Base-by-base conservation (phyloP, 2,888 invertebrate species). In the Augiades crinisus region DNA sequence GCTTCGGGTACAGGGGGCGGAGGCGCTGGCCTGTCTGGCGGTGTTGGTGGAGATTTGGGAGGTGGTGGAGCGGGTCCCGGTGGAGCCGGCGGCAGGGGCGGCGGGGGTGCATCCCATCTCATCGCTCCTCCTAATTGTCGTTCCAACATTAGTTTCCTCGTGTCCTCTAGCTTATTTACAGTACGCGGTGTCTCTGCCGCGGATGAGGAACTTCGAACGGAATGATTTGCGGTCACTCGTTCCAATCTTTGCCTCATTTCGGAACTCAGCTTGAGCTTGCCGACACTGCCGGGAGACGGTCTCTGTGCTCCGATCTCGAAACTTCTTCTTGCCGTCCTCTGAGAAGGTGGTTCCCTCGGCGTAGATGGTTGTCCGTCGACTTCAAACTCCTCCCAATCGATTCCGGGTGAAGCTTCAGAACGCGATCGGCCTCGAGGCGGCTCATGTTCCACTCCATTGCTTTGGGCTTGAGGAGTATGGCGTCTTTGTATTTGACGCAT, bases 231-330 rank as follows among this genome's bases (percentile, higher is more conserved):
- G 0, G 97, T 97, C 0, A 97, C 96, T 73, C 95, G 93, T 75
- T 98, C 98, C 54, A 98, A 76, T 58, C 97, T 91, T 68, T 96
- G 95, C 8, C 96, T 92, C 97, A 98, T 98, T 84, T 98, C 97
- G 0, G 96, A 95, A 70, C 96, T 97, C 5, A 98, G 91, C 67
- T 97, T 95, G 0, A 98, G 80, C 75, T 98, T 98, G 0, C 98
- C 97, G 3, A 98, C 95, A 70, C 96, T 96, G 1, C 96, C 96
- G 0, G 96, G 96, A 0, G 94, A 93, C 0, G 95, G 96, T 31
- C 95, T 90, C 53, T 95, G 93, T 0, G 95, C 95, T 0, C 96
- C 95, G 14, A 96, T 94, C 73, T 96, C 96, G 64, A 95, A 94
- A 57, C 94, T 94, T 53, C 94, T 86, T 51, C 91, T 83, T 0